Evolutionary conservation across 2,113 vertebrate genomes (phyloP).

Genomic region (Silurus asotus): DNA sequence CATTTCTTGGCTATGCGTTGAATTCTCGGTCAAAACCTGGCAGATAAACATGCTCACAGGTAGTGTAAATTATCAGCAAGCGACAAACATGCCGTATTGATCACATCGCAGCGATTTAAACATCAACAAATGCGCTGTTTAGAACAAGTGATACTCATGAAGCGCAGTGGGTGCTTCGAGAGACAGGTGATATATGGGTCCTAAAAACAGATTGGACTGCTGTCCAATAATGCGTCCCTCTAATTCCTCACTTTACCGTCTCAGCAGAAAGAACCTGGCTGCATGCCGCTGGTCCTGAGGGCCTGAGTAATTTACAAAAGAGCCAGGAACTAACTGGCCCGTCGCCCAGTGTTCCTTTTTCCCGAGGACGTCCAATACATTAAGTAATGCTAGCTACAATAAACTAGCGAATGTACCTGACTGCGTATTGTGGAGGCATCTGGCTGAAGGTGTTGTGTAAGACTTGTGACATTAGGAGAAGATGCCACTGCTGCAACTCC

Average conservation of each 20-base stretch:
- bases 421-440: background rate
- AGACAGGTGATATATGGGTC: constrained; percentile 22
- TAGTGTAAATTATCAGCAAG: constrained; percentile 9
- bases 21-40: constrained; percentile 10
- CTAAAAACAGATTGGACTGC: constrained; percentile 36
- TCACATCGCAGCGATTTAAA: constrained; percentile 19
- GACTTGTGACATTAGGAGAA: background rate
- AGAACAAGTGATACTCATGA: background rate
- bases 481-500: background rate
- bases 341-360: constrained; percentile 9
- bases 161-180: background rate
- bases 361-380: constrained; percentile 8
- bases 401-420: constrained; percentile 21
- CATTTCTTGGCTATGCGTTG: background rate
- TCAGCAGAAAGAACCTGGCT: constrained; percentile 50
- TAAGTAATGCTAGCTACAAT: constrained; percentile 13
- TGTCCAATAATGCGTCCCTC: constrained; percentile 25
- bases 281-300: constrained; percentile 15
- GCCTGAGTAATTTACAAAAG: constrained; percentile 29
- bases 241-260: constrained; percentile 40
- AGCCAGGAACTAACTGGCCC: constrained; percentile 27
- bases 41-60: background rate
- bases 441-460: background rate
- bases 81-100: constrained; percentile 18
- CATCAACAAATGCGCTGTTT: constrained; percentile 18